These are phyloP conservation scores for Lochmaea crataegi DNA, from an alignment of 2,888 invertebrate species.

Conservation along the genomic window DNA sequence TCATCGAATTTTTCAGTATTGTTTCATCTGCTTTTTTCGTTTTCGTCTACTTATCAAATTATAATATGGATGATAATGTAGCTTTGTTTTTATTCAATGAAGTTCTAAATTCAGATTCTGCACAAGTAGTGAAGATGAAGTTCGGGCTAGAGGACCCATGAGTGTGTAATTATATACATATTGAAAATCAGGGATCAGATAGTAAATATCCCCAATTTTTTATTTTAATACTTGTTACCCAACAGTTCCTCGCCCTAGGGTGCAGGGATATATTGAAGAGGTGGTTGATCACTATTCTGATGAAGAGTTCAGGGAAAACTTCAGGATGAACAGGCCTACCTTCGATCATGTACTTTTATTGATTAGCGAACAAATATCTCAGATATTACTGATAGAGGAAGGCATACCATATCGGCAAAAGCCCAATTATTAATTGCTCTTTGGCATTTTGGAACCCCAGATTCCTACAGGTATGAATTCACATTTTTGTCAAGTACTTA, in stretches of 20 bases:
- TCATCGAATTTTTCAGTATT: no score
- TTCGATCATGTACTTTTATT: conserved; percentile 22
- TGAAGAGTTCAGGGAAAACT: conserved; percentile 31
- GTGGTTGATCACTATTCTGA: conserved; percentile 21
- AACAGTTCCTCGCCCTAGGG: conserved; percentile 19
- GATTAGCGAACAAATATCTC: conserved; percentile 26
- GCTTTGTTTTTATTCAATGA: conserved; percentile 20
- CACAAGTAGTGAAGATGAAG: conserved; percentile 26
- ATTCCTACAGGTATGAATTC: conserved; percentile 28
- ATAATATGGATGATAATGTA: neutral
- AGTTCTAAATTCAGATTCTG: conserved; percentile 21
- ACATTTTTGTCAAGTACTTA: neutral
- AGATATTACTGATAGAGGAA: conserved; percentile 27
- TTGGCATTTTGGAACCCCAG: conserved; percentile 35
- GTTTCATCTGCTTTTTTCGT: no score
- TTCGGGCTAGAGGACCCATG: conserved; percentile 21
- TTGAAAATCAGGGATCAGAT: neutral
- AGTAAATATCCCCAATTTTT: no score
- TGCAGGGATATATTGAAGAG: conserved; percentile 23
- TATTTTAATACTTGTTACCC: neutral
- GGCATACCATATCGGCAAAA: conserved; percentile 24
- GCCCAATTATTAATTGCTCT: conserved; percentile 18
- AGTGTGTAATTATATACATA: conserved; percentile 3
- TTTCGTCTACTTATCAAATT: neutral
- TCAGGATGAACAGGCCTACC: conserved; percentile 26